Evolutionary conservation across 2,888 invertebrate genomes (phyloP), one percentile per base, ranked within the genome.

Genomic region (Pammene aurita): DNA sequence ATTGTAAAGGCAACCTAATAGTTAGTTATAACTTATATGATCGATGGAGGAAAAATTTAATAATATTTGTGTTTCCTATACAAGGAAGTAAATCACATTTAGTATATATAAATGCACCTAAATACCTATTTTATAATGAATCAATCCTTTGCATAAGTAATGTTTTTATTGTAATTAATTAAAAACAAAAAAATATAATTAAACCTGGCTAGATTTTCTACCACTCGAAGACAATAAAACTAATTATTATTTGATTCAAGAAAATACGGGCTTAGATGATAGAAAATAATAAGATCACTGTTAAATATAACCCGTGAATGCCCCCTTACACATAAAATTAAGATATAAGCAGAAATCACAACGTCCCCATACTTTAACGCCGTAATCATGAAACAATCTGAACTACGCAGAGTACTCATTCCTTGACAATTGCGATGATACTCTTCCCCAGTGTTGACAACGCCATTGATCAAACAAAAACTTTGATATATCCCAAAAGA

Each of bases 401-500:
- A 58, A 13, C 50, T 41, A 58, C 52, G 42, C 42, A 38, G 13
- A 46, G 9, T 56, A 56, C 38, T 16, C 55, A 60, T 66, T 35
- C 52, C 14, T 16, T 13, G 14, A 42, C 58, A 44, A 58, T 48
- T 65, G 56, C 48, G 48, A 14, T 42, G 54, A 55, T 55, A 34
- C 44, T 50, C 57, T 57, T n/a, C 42, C 46, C 38, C 38, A 18
- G 63, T 46, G 41, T 63, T 58, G 63, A 68, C 68, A 63, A 68
- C 57, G 52, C 48, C 52, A 64, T 68, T 68, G 63, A 68, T 63
- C 44, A 64, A 64, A 68, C 68, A 18, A 46, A 55, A 18, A 42
- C 9, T 2, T 18, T 14, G 7, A 6, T n/a, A 10, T 50, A 2
- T 9, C 18, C 1, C 35, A 50, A 16, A 35, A 50, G 7, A 13